Base-by-base conservation (phyloP, 2,797 vertebrate species). In the Enteromius radiatus region DNA sequence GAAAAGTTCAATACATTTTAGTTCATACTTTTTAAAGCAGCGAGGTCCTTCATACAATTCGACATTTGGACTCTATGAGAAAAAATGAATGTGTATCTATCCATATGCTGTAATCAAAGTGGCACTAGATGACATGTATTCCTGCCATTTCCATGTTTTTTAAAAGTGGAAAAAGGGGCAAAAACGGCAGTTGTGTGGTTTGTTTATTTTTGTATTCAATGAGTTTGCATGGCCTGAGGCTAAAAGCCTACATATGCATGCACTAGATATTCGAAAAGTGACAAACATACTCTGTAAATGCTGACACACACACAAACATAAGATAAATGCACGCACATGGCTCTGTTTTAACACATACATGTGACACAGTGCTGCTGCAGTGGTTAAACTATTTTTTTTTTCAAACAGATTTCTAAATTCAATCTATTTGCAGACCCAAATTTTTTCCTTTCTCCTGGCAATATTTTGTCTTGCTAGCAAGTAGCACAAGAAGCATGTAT, bases 391-490 rank as follows among this genome's bases (percentile, higher is more conserved):
- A 71, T 61, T 80, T 61, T 88, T 67, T 90, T n/a, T n/a, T n/a
- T 83, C 76, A 36, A 38, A 61, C 23, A 47, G 64, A 87, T 78
- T 90, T 90, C 5, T n/a, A 70, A 73, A 28, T 11, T 56, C 61
- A 65, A 84, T 21, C 3, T 75, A 26, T 49, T 54, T 26, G 47
- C 17, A n/a, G 3, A 5, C 23, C 90, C 78, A 94, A 91, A 93
- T 94, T 94, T 94, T 89, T 91, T 92, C 90, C 92, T 93, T 90
- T 85, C 91, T 93, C 87, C 86, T 90, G 90, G 86, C 84, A 89
- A 91, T 90, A 91, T 91, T 93, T 92, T 93, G 87, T 93, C 93
- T 92, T 90, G 91, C 86, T 91, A 92, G 91, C 88, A 82, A 91
- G 89, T 89, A 88, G 86, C 43, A 59, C 89, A 87, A 83, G 83